Base-by-base conservation (phyloP, 1,140 invertebrate species). In the Hesperophylax magnus region DNA sequence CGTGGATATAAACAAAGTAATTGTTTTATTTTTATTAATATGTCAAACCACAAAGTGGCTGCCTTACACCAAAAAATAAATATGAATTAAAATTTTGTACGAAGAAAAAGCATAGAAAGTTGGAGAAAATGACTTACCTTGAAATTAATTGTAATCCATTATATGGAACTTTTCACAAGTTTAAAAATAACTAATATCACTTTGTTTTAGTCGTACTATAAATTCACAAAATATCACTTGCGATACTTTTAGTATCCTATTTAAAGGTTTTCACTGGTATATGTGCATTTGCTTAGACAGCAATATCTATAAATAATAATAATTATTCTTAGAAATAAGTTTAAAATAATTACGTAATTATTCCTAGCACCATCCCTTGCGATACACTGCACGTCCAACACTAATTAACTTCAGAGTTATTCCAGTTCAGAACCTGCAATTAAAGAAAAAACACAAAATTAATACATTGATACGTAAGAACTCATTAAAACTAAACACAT, bases 171-270 rank as follows among this genome's bases (percentile, higher is more conserved):
- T 67, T 31, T 27, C 22, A 31, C 63, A 34, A n/a, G n/a, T 31
- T 31, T 31, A 17, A 67, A 67, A 67, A 67, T 47, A 47, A 47
- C 63, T 34, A 65, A 24, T 27, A 67, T 27, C 63, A 67, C 63
- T 67, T 67, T n/a, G 22, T 67, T 27, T 65, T 67, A 27, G 63
- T 67, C 7, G 63, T 67, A 67, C 27, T 67, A 67, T 39, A 67
- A 18, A 27, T 67, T 67, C 63, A 67, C 63, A 67, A 67, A 67
- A 67, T 67, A 67, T 67, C 63, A 67, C 63, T 67, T 67, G 14
- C 39, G 39, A 47, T 47, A 47, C 39, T 47, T 47, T 47, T 14
- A 47, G 39, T 47, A 47, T 47, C 39, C 39, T 47, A 11, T 47
- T 67, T 34, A 1, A 61, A 22, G 18, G 24, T 20, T 61, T 61